phyloP scores from a whole-genome alignment of 2,888 invertebrate genomes.

The Dendrolimus houi region DNA sequence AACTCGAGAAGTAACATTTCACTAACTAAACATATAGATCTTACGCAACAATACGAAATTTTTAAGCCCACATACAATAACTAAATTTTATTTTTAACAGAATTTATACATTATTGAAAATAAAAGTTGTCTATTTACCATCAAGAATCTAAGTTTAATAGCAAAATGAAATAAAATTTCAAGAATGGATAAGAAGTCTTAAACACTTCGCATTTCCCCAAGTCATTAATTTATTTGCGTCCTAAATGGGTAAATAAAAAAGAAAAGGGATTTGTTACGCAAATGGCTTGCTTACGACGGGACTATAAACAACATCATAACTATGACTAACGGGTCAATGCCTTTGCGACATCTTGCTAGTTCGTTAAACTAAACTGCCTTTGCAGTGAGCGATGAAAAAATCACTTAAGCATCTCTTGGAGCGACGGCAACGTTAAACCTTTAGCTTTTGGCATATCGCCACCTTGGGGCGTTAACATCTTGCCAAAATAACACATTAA shows the following conservation, averaged over 20 bases:
- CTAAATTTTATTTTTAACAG: too few relatives aligned
- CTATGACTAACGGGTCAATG: slow-evolving; percentile 58
- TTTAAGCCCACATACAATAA: too few relatives aligned
- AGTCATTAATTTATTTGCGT: slow-evolving; percentile 21
- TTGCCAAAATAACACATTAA: slow-evolving; percentile 65
- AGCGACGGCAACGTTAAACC: slow-evolving; percentile 50
- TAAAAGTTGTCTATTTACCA: slow-evolving; percentile 3
- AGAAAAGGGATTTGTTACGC: slow-evolving; percentile 26
- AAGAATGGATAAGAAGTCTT: slow-evolving; percentile 8
- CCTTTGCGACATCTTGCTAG: slow-evolving; percentile 59
- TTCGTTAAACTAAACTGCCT: slow-evolving; percentile 63
- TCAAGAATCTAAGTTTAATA: slow-evolving; percentile 10
- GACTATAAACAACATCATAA: slow-evolving; percentile 52
- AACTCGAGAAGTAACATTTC: too few relatives aligned
- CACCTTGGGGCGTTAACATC: slow-evolving; percentile 46
- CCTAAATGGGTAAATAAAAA: slow-evolving; percentile 26
- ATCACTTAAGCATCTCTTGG: slow-evolving; percentile 63
- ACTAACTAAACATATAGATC: too few relatives aligned
- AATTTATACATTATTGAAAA: slow-evolving; percentile 1
- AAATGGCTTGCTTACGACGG: slow-evolving; percentile 39
- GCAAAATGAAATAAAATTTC: slow-evolving; percentile 16
- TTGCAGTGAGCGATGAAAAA: slow-evolving; percentile 50
- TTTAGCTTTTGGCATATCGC: slow-evolving; percentile 57
- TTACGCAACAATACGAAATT: too few relatives aligned
- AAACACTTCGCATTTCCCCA: slow-evolving; percentile 15